Conservation (phyloP, 2,797 vertebrate genomes). For the Neopelma chrysocephalum region DNA sequence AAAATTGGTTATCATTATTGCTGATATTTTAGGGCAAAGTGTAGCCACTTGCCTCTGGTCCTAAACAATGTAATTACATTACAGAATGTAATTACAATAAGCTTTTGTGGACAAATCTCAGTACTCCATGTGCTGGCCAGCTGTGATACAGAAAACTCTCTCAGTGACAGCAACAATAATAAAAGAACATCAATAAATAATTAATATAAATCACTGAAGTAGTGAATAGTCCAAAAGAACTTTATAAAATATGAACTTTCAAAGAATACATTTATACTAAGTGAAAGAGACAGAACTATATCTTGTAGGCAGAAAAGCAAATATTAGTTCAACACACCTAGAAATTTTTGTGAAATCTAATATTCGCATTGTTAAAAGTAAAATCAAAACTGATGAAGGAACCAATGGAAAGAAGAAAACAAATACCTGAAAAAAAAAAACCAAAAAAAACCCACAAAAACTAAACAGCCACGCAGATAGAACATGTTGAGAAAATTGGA, state of each 20-base stretch:
- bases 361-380: not conserved
- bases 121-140: fast-evolving
- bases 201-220: not conserved
- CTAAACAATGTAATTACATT: not conserved
- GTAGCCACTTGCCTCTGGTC: not conserved
- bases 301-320: not conserved
- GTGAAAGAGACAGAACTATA: not conserved
- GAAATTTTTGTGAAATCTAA: not conserved
- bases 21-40: not conserved
- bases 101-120: not conserved
- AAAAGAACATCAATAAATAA: not conserved
- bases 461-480: not conserved
- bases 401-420: not conserved
- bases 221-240: not conserved
- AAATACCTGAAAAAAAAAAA: not conserved
- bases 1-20: not conserved
- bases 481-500: not conserved
- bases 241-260: not conserved
- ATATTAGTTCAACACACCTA: not conserved
- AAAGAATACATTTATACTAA: not conserved
- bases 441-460: too few species aligned
- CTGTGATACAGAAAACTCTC: not conserved
- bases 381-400: not conserved
- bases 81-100: not conserved
- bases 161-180: not conserved